Percentiles rank a stretch among this genome's conserved stretches.
These are phyloP conservation scores for Peribatodes rhomboidaria DNA, from an alignment of 2,888 invertebrate genomes.

Conservation along the genomic window DNA sequence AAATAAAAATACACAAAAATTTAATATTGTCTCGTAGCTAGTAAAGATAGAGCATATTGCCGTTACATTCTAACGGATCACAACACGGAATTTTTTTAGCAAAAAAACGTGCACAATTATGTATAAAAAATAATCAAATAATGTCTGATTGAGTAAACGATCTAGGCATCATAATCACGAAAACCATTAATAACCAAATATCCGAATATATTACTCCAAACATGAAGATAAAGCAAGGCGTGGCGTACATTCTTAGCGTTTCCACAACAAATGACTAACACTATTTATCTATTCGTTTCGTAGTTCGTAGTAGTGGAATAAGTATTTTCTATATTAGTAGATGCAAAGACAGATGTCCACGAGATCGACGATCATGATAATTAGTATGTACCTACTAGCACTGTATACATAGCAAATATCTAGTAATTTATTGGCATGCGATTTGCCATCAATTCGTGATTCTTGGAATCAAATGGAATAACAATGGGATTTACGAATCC, in stretches of 20 bases:
- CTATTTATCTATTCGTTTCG: slow-evolving; percentile 29
- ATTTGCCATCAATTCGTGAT: neutral
- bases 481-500: neutral
- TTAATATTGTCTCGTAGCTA: neutral
- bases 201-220: neutral
- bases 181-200: slow-evolving; percentile 18
- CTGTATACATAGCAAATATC: slow-evolving; percentile 1
- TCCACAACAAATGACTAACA: slow-evolving; percentile 37
- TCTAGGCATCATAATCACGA: slow-evolving; percentile 12
- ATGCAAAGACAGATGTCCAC: slow-evolving; percentile 19
- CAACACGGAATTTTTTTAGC: slow-evolving; percentile 3
- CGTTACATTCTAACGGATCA: slow-evolving; percentile 5
- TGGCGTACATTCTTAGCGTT: slow-evolving; percentile 25
- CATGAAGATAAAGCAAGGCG: slow-evolving; percentile 16
- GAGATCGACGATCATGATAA: slow-evolving; percentile 19
- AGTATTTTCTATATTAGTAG: slow-evolving; percentile 32
- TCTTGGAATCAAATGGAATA: slow-evolving; percentile 11
- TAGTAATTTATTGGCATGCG: slow-evolving; percentile 1
- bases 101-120: neutral
- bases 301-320: slow-evolving; percentile 23
- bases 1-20: neutral
- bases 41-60: neutral
- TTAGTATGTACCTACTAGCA: slow-evolving; percentile 16
- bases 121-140: neutral
- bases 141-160: slow-evolving; percentile 20